Evolutionary conservation across 1,140 invertebrate species (phyloP).

Genomic region (Rhagoletis pomonella): DNA sequence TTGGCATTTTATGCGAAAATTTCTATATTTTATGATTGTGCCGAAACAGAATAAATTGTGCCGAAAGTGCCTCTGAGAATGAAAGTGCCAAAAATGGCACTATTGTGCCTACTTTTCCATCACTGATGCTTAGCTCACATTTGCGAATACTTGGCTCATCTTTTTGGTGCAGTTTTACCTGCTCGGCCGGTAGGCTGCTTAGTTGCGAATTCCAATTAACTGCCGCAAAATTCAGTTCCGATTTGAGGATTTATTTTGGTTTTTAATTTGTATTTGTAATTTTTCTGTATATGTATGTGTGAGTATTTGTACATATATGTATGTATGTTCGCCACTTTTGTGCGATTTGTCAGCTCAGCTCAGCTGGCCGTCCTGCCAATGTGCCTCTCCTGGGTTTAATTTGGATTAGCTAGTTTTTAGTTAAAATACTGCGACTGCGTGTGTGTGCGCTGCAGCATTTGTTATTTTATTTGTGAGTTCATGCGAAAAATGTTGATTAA

Average conservation of each 20-base stretch:
- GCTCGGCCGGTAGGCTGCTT: neutral
- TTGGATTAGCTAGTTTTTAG: constrained; percentile 41
- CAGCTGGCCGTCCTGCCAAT: constrained; percentile 68
- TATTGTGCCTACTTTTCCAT: no score
- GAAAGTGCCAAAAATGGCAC: no score
- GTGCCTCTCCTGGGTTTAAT: constrained; percentile 60
- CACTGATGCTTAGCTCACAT: neutral
- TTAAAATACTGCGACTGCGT: neutral
- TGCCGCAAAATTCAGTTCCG: constrained; percentile 67
- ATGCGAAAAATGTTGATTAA: constrained; percentile 43
- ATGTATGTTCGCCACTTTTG: constrained; percentile 56
- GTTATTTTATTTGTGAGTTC: constrained; percentile 32
- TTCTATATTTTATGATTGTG: no score
- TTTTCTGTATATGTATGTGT: constrained; percentile 54
- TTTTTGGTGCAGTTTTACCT: neutral
- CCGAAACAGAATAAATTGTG: no score
- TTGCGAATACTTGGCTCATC: neutral
- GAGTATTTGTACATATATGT: neutral
- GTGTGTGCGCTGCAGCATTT: neutral
- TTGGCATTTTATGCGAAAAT: no score
- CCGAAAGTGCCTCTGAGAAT: no score
- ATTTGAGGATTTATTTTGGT: constrained; percentile 48
- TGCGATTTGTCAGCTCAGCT: constrained; percentile 58
- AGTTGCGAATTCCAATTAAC: constrained; percentile 58
- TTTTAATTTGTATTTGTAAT: constrained; percentile 61